Percentiles rank a stretch among this genome's conserved stretches.
Conservation (phyloP, 2,797 vertebrate genomes). For the Cheirogaleus major region DNA sequence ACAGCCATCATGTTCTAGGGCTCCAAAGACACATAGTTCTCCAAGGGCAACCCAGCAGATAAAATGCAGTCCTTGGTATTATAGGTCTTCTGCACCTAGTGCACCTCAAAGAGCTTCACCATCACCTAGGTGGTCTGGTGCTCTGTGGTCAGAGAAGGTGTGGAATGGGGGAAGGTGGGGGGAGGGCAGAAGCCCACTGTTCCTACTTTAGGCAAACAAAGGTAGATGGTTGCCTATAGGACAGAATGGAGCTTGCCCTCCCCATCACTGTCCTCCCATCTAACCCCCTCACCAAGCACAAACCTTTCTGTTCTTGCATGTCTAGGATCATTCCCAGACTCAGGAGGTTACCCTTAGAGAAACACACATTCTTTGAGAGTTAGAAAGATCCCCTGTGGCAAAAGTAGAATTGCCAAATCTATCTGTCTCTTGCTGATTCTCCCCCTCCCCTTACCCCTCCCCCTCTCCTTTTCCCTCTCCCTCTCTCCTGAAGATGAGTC, state of each 20-base stretch:
- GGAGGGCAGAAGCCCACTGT: not conserved
- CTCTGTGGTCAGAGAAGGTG: not conserved
- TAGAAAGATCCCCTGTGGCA: constrained; percentile 4
- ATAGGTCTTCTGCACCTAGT: not conserved
- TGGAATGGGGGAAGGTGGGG: too few relatives aligned
- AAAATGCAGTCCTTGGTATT: not conserved
- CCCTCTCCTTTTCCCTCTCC: not conserved
- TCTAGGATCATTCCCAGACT: not conserved
- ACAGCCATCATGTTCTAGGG: not conserved
- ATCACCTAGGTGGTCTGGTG: not conserved
- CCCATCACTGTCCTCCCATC: not conserved
- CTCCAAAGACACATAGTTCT: not conserved
- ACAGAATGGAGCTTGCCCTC: not conserved
- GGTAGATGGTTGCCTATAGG: not conserved
- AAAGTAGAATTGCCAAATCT: not conserved
- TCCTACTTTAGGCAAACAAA: not conserved
- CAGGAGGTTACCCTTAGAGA: not conserved
- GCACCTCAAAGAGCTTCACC: not conserved
- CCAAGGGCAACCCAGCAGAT: not conserved
- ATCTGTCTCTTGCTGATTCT: not conserved
- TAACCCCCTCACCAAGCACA: not conserved
- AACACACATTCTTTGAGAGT: constrained; percentile 3
- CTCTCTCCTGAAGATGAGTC: not conserved
- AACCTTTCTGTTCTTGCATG: not conserved
- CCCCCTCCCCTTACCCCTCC: not conserved